A percentile compares a stretch with the other conserved stretches of the same genome.
These are phyloP conservation scores for Hemicentrotus pulcherrimus DNA, from an alignment of 35 echinoderm and acorn worm genomes.

Conservation along the genomic window DNA sequence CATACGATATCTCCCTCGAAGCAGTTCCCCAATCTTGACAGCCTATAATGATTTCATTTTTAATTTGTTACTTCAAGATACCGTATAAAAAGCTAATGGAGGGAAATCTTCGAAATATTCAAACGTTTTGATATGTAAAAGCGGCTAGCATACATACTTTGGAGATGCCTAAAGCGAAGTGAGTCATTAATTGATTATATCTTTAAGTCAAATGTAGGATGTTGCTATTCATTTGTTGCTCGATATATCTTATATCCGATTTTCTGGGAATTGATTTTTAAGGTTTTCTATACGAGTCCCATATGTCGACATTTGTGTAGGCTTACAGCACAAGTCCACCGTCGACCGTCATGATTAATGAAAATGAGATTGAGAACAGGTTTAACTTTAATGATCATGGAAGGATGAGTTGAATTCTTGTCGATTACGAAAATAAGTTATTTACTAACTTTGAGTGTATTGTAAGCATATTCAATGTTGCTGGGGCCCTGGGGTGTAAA, in stretches of 20 bases:
- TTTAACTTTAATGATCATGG: no score
- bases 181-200: neutral
- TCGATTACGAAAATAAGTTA: no score
- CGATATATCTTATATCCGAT: neutral
- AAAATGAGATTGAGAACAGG: no score
- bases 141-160: neutral
- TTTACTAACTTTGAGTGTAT: no score
- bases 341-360: no score
- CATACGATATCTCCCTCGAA: no score
- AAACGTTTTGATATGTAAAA: neutral
- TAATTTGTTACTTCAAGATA: no score
- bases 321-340: neutral
- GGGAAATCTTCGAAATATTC: neutral
- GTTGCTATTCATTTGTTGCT: neutral
- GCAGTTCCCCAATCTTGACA: no score
- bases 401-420: no score
- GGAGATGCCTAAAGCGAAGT: neutral
- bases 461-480: no score
- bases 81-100: neutral
- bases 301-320: neutral
- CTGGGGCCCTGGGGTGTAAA: no score
- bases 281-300: neutral
- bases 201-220: neutral
- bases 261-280: neutral
- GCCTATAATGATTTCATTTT: no score